A percentile compares a stretch with the other conserved stretches of the same genome.
These are phyloP conservation scores for Atethmia centrago DNA, from an alignment of 2,888 invertebrate genomes.

Conservation along the genomic window DNA sequence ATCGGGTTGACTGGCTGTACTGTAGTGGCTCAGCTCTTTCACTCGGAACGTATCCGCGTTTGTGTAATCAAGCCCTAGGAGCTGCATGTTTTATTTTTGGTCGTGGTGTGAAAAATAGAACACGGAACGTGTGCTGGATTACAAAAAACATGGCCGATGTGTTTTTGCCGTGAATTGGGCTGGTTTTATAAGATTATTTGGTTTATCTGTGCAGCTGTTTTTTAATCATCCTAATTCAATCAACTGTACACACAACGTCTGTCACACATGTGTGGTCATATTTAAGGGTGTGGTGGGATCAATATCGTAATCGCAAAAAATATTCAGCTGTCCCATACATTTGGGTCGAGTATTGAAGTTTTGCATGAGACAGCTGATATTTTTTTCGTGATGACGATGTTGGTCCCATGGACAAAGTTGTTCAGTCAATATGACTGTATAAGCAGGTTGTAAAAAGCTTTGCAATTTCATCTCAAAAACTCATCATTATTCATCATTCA, in stretches of 20 bases:
- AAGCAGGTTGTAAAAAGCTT: neutral
- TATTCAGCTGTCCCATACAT: no score
- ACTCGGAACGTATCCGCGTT: constrained; percentile 51
- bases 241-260: neutral
- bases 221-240: neutral
- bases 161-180: constrained; percentile 26
- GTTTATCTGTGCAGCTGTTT: neutral
- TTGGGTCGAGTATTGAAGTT: no score
- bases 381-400: no score
- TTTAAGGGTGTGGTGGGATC: neutral
- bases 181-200: constrained; percentile 12
- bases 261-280: neutral
- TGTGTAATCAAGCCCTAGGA: constrained; percentile 64
- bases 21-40: constrained; percentile 53
- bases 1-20: constrained; percentile 62
- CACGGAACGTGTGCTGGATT: constrained; percentile 19
- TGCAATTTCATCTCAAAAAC: neutral
- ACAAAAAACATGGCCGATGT: constrained; percentile 31
- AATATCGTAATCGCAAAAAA: no score
- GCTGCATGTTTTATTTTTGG: constrained; percentile 45
- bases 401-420: no score
- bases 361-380: no score
- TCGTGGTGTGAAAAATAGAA: constrained; percentile 43
- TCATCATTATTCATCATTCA: no score
- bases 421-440: no score